Base-by-base conservation (phyloP, 2,797 vertebrate genomes). In the Sebastes hubbsi region DNA sequence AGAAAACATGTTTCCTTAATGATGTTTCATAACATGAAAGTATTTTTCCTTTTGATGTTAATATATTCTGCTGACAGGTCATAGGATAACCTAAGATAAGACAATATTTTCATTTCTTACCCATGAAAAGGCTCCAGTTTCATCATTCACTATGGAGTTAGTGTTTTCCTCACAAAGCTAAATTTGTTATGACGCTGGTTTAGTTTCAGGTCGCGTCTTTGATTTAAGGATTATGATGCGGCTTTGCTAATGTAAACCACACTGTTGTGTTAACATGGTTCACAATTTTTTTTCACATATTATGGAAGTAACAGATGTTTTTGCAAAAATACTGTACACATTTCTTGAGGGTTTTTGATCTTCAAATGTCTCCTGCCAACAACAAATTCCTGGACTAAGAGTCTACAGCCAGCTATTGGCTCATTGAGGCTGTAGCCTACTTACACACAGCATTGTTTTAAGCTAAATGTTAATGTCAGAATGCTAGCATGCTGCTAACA, bases 1-100 rank as follows among this genome's bases (percentile, higher is more conserved):
- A 32, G 72, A 52, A 82, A 77, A 34, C 42, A 27, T 22, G 54
- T 82, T 86, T 84, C 77, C 75, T 66, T 74, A 4, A 67, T 79
- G 59, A 75, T 8, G 55, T 91, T 83, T 80, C 10, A 80, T 65
- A 61, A 77, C 34, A 63, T n/a, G 8, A 42, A 4, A 52, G 22
- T 14, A 5, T 61, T 72, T 32, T n/a, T 14, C 3, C 18, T 67
- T 66, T 56, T 63, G 11, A 11, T n/a, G 24, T n/a, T 7, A 60
- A 32, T 52, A 8, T 59, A 54, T 38, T 54, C 18, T 59, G 11
- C 18, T 72, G 11, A 18, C 10, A 14, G 6, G 11, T 36, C 29
- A 46, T 6, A 74, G 38, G 36, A 38, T 24, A 61, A 49, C 8
- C 16, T 46, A 18, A 49, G 64, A 81, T n/a, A 4, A 18, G 7